Evolutionary conservation across 1,140 invertebrate genomes (phyloP).

Genomic region (Microplitis mediator): DNA sequence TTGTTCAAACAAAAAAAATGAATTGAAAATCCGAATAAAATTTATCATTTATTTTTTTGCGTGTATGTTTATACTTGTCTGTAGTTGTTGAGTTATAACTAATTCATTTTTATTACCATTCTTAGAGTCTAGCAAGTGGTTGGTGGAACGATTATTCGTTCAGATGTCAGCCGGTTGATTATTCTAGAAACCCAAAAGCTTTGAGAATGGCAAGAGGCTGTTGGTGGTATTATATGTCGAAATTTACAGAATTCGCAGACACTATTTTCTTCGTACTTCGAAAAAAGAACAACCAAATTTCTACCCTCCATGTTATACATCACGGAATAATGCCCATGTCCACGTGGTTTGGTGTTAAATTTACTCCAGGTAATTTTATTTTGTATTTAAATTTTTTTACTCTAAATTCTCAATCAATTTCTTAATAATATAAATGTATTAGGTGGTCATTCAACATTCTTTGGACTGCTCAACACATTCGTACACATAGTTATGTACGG

Average conservation of each 20-base stretch:
- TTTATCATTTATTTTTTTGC: no score
- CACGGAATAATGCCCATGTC: slow-evolving; percentile 91
- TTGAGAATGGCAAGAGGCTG: slow-evolving; percentile 79
- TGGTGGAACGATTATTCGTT: slow-evolving; percentile 82
- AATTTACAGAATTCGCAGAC: slow-evolving; percentile 86
- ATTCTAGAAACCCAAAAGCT: slow-evolving; percentile 76
- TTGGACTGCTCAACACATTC: slow-evolving; percentile 84
- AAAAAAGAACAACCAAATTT: slow-evolving; percentile 85
- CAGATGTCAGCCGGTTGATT: slow-evolving; percentile 90
- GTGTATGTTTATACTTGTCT: no score
- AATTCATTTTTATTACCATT: slow-evolving; percentile 35
- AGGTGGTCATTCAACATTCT: slow-evolving; percentile 81
- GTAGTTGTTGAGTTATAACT: neutral
- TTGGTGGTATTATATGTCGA: slow-evolving; percentile 90
- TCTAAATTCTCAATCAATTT: neutral
- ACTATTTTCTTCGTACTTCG: slow-evolving; percentile 87
- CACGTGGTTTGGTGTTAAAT: slow-evolving; percentile 92
- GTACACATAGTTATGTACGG: slow-evolving; percentile 92
- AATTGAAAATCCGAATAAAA: no score
- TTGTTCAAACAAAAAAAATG: no score
- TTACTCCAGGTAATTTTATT: slow-evolving; percentile 74
- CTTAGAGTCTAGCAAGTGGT: slow-evolving; percentile 68
- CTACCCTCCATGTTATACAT: slow-evolving; percentile 89
- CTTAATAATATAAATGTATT: slow-evolving; percentile 8
- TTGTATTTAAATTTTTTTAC: neutral